Evolutionary conservation across 2,797 vertebrate species (phyloP), one percentile per base, ranked within the genome.

Genomic region (Brachyrhaphis roseni): DNA sequence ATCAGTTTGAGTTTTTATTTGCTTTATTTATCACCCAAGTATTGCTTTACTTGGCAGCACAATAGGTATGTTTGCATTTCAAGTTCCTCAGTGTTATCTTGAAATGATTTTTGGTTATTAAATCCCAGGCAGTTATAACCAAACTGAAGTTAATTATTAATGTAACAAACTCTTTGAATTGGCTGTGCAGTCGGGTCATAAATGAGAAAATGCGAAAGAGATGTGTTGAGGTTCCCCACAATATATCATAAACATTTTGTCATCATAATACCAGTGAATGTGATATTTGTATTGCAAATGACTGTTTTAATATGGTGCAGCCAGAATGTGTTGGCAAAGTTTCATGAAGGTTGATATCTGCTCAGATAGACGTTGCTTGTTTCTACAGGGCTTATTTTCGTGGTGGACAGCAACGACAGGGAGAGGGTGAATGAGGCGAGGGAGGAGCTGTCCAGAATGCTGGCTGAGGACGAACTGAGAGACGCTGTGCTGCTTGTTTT

Each of bases 351-450:
- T 43, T 10, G 36, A 23, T 41, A 26, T 41, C 12, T 16, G 26
- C 68, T 45, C 41, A 45, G 68, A n/a, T 71, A 7, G n/a, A n/a
- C 1, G 4, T 45, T 12, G 0, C 82, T 46, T 75, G 0, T 75
- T 34, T 75, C 7, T 64, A 23, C 90, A 97, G 96, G 96, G 79
- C 94, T 97, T 74, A 97, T 98, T 89, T 97, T 98, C 15, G 96
- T 97, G 88, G 96, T 97, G 79, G 96, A 97, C 91, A 97, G 97
- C 88, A 97, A 97, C 15, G 97, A 97, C 90, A 93, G 96, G 88
- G 96, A 98, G 90, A 79, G 95, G 70, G 95, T 97, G 82, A 97
- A 96, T 41, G 97, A 97, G 93, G 96, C 97, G 3, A 88, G 95
- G 82, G 97, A 97, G 92, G 97, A 97, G 84, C 78, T 97, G 84